Conservation (phyloP, 2,797 vertebrate species). For the Rhinichthys osculus region DNA sequence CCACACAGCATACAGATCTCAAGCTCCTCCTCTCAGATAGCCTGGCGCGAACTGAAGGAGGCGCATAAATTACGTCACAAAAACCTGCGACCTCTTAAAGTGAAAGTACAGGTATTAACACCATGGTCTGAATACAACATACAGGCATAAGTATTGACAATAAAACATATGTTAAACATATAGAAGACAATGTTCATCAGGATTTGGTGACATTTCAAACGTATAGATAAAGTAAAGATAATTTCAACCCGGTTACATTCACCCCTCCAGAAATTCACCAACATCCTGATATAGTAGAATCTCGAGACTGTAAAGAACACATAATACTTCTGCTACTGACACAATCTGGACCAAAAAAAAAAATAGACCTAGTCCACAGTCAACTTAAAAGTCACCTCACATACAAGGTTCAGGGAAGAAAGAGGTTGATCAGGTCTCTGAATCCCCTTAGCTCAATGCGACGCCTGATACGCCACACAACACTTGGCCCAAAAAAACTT, state of each 20-base stretch:
- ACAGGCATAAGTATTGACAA: no score
- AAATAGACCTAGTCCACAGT: conserved; percentile 10
- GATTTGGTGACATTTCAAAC: neutral
- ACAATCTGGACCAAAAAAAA: conserved; percentile 19
- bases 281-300: conserved; percentile 25
- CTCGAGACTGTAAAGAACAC: neutral
- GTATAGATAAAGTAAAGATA: neutral
- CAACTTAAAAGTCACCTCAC: conserved; percentile 35
- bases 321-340: neutral
- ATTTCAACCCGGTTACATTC: conserved; percentile 49
- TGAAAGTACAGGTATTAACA: no score
- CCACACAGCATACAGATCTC: no score
- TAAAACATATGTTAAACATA: no score
- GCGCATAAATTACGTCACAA: no score
- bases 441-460: conserved; percentile 32
- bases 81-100: no score
- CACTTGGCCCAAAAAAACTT: conserved; percentile 13
- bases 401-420: conserved; percentile 33
- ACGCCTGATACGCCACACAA: conserved; percentile 44
- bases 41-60: no score
- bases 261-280: conserved; percentile 51
- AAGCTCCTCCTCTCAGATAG: no score
- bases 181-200: neutral
- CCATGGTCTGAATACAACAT: no score
- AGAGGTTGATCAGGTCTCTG: conserved; percentile 46